Evolutionary conservation across 2,888 invertebrate species (phyloP).

Genomic region (Ochropacha duplaris): DNA sequence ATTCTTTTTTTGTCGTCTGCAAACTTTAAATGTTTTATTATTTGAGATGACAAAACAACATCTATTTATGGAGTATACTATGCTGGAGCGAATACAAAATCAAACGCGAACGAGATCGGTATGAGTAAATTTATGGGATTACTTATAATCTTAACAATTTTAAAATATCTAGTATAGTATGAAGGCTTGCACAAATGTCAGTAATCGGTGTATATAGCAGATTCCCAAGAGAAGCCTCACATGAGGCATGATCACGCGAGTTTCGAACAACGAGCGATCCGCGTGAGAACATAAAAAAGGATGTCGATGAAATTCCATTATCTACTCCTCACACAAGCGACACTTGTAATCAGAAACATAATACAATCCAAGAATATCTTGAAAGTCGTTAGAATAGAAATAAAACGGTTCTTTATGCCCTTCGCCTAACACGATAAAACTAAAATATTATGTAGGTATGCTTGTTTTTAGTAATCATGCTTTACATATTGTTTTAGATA

Average conservation of each 20-base stretch:
- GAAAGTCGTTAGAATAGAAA: background rate
- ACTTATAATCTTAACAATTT: no score
- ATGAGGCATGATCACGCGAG: constrained; percentile 54
- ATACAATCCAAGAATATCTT: background rate
- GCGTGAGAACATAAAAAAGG: constrained; percentile 46
- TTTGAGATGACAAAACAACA: constrained; percentile 55
- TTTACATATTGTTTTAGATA: background rate
- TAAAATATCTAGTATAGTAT: background rate
- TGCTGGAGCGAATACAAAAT: constrained; percentile 36
- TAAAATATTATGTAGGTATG: background rate
- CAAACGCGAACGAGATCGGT: background rate
- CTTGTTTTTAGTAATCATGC: background rate
- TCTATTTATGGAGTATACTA: constrained; percentile 49
- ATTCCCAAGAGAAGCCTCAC: constrained; percentile 67
- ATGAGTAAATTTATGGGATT: no score
- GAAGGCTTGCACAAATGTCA: background rate
- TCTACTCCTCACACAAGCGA: constrained; percentile 11
- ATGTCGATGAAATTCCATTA: constrained; percentile 25
- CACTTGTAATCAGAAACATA: constrained; percentile 1
- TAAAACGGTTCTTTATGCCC: background rate
- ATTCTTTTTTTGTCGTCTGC: constrained; percentile 60
- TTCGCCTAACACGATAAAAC: background rate
- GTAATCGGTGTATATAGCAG: constrained; percentile 23
- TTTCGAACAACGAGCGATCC: constrained; percentile 38
- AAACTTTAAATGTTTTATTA: constrained; percentile 60